These are phyloP conservation scores for Ictalurus punctatus DNA, from an alignment of 2,113 vertebrate species.

Conservation along the genomic window DNA sequence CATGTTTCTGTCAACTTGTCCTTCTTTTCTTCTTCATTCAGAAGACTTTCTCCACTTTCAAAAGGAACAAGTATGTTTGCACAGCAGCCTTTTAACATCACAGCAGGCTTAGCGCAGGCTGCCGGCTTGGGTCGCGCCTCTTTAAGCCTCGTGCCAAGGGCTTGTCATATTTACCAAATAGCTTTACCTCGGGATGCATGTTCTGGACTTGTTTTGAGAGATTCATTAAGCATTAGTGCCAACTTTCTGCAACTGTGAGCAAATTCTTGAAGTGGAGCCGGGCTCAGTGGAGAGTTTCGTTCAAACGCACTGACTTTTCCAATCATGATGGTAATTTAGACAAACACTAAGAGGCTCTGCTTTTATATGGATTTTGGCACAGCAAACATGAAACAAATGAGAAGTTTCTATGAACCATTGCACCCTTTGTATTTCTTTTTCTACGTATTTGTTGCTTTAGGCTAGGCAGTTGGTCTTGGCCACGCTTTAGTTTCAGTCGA, in stretches of 20 bases:
- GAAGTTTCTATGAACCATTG: not conserved
- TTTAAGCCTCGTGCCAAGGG: slow-evolving; percentile 35
- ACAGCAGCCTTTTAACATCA: slow-evolving; percentile 36
- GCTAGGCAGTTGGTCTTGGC: not conserved
- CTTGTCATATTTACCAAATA: slow-evolving; percentile 53
- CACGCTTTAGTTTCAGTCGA: not conserved
- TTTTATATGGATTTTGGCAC: slow-evolving; percentile 24
- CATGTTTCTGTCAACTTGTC: slow-evolving; percentile 33
- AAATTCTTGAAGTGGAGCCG: slow-evolving; percentile 19
- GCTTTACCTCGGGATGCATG: slow-evolving; percentile 36
- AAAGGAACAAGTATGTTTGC: slow-evolving; percentile 38
- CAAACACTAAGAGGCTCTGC: not conserved
- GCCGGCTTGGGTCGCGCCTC: slow-evolving; percentile 5
- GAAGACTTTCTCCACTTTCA: slow-evolving; percentile 27
- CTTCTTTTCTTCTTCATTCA: not conserved
- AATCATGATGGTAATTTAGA: slow-evolving; percentile 23
- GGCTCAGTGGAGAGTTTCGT: not conserved
- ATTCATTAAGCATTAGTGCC: slow-evolving; percentile 29
- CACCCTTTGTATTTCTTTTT: not conserved
- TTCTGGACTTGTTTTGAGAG: slow-evolving; percentile 41
- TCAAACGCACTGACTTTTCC: slow-evolving; percentile 2
- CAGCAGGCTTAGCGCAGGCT: slow-evolving; percentile 8
- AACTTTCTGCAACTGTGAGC: slow-evolving; percentile 35
- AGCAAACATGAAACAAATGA: not conserved
- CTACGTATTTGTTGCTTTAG: slow-evolving; percentile 7